Conservation (phyloP, 2,888 invertebrate species). For the Tetranychus piercei region DNA sequence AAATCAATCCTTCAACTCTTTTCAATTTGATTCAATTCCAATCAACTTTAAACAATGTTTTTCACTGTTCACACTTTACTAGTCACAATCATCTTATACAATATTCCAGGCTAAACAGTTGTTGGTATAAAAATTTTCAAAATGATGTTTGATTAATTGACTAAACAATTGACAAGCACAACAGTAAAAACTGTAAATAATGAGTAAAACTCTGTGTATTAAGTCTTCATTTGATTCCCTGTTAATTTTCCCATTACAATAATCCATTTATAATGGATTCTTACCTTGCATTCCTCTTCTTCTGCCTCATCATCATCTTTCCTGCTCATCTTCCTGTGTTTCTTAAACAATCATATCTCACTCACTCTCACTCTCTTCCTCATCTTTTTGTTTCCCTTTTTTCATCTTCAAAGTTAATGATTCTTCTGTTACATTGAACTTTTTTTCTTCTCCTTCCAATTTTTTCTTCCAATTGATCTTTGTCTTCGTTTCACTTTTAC, state of each 20-base stretch:
- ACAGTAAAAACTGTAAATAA: too few relatives aligned
- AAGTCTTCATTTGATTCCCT: not conserved
- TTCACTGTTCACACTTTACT: too few relatives aligned
- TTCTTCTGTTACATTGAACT: not conserved
- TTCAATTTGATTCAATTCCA: too few relatives aligned
- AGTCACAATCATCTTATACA: too few relatives aligned
- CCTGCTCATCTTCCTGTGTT: not conserved
- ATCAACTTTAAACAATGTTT: too few relatives aligned
- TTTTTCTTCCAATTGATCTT: not conserved
- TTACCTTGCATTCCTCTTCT: not conserved
- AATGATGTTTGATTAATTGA: too few relatives aligned
- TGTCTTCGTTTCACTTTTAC: not conserved
- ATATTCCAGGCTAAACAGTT: too few relatives aligned
- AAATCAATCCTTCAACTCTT: too few relatives aligned
- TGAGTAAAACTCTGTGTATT: too few relatives aligned
- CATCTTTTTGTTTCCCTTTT: not conserved
- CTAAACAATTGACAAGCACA: too few relatives aligned
- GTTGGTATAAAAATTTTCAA: too few relatives aligned
- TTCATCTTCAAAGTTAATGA: not conserved
- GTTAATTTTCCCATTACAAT: not conserved
- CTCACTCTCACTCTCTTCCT: not conserved
- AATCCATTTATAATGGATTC: not conserved
- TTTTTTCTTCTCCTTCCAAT: not conserved
- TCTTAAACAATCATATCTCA: not conserved
- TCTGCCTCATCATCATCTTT: not conserved